Conservation (phyloP, 2,797 vertebrate genomes). For the Peromyscus aztecus region DNA sequence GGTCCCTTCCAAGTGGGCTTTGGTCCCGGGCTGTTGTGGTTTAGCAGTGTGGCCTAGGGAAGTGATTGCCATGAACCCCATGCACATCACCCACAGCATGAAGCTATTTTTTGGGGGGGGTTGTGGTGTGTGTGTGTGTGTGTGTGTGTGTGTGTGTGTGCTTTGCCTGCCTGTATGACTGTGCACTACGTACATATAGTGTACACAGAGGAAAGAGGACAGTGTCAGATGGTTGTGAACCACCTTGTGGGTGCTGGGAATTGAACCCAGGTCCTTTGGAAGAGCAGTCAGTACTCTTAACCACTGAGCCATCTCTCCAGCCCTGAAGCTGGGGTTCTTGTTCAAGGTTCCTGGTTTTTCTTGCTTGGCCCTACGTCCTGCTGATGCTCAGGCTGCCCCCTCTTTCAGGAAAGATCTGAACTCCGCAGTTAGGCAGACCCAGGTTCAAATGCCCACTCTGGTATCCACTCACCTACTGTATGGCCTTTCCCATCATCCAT, state of each 20-base stretch:
- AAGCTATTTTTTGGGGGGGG: too few species aligned
- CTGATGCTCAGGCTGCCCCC: background rate
- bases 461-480: background rate
- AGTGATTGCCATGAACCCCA: background rate
- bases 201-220: too few species aligned
- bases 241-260: too few species aligned
- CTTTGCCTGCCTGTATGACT: too few species aligned
- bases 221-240: too few species aligned
- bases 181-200: too few species aligned
- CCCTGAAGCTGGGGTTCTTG: background rate
- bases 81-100: accelerated
- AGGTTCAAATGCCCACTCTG: background rate
- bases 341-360: background rate
- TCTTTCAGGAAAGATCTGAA: background rate
- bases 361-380: too few species aligned
- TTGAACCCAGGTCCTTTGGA: too few species aligned
- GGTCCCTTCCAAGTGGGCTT: background rate
- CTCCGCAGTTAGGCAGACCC: background rate
- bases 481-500: background rate
- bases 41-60: background rate
- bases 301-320: too few species aligned
- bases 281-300: too few species aligned
- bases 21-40: background rate
- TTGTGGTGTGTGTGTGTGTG: too few species aligned
- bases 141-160: too few species aligned